Evolutionary conservation across 2,797 vertebrate species (phyloP).

Genomic region (Sciurus vulgaris): DNA sequence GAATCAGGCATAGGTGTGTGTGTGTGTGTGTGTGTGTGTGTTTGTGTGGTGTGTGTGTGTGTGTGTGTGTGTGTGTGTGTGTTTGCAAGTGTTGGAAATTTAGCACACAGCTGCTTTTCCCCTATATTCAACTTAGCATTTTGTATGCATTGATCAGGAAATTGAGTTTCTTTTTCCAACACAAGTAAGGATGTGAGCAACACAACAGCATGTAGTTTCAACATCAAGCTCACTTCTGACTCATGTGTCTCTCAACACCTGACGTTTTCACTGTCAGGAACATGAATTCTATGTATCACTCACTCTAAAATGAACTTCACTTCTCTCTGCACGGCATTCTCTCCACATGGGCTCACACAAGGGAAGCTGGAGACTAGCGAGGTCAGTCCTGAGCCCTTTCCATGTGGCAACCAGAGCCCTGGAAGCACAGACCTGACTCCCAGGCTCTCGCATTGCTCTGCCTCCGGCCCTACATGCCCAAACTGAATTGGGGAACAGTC

Average conservation of each 20-base stretch:
- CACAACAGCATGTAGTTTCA: neutral
- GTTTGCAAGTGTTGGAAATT: neutral
- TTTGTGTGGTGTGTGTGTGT: neutral
- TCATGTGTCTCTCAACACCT: constrained; percentile 55
- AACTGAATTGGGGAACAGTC: neutral
- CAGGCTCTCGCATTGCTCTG: neutral
- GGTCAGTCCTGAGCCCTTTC: neutral
- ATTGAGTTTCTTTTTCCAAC: neutral
- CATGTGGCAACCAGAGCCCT: neutral
- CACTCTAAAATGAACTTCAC: constrained; percentile 45
- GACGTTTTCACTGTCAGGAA: constrained; percentile 48
- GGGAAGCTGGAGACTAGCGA: neutral
- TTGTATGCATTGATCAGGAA: constrained; percentile 38
- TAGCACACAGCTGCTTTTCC: neutral
- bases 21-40: neutral
- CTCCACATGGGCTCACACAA: neutral
- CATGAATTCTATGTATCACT: neutral
- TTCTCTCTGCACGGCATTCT: neutral
- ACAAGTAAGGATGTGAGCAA: neutral
- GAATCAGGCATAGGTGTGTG: neutral
- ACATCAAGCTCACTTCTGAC: constrained; percentile 17
- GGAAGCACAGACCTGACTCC: neutral
- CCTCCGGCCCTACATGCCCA: neutral
- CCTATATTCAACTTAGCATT: neutral
- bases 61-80: neutral